Evolutionary conservation across 2,113 vertebrate genomes (phyloP).

Genomic region (Elachura formosa): DNA sequence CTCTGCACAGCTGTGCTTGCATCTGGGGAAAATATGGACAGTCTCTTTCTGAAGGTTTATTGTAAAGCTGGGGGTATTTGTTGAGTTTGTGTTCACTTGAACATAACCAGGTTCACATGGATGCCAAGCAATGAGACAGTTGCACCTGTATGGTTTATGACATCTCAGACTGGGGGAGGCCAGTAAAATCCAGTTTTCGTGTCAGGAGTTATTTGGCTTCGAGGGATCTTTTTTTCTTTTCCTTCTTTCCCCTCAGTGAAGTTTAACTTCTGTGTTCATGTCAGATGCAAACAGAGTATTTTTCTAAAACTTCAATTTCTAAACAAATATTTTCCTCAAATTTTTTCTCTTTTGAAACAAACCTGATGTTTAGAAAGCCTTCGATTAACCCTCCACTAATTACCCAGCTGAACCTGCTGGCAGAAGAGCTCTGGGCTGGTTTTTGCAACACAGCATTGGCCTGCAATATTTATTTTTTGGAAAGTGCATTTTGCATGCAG

Average conservation of each 20-base stretch:
- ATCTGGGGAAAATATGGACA: constrained; percentile 5
- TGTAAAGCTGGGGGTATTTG: constrained; percentile 19
- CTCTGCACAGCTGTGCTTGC: constrained; percentile 50
- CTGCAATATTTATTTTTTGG: not conserved
- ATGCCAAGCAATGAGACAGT: not conserved
- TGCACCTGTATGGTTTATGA: constrained; percentile 37
- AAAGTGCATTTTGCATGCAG: not conserved
- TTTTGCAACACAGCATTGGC: not conserved
- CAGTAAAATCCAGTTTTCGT: not conserved
- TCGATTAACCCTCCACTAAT: not conserved
- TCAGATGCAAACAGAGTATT: not conserved
- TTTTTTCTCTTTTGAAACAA: not conserved
- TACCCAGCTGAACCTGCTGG: not conserved
- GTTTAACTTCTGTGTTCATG: not conserved
- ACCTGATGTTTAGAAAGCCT: not conserved
- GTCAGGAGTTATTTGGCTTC: not conserved
- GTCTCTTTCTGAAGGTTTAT: constrained; percentile 8
- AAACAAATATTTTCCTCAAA: too few species aligned
- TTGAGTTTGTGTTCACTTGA: not conserved
- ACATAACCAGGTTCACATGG: not conserved
- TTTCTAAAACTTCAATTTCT: too few species aligned
- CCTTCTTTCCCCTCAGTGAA: not conserved
- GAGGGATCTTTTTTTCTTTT: not conserved
- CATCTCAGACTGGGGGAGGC: not conserved
- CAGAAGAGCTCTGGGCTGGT: not conserved